phyloP scores from a whole-genome alignment of 2,113 vertebrate genomes.

The Salvelinus sp. region DNA sequence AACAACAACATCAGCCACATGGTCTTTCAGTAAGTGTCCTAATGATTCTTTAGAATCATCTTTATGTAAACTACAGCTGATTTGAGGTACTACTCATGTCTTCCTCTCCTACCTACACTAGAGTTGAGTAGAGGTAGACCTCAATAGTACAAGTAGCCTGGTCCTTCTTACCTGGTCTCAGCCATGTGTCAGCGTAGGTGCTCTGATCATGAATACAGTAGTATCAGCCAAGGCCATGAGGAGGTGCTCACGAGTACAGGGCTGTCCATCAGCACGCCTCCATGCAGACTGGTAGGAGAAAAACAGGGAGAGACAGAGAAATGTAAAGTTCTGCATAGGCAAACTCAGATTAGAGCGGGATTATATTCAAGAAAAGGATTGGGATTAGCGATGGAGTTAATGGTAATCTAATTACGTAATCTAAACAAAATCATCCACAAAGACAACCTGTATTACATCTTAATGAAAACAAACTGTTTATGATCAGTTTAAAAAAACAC shows the following conservation, averaged over 20 bases:
- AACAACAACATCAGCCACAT: background rate
- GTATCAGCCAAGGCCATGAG: constrained; percentile 90
- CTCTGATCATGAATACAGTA: constrained; percentile 84
- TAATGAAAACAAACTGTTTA: no score
- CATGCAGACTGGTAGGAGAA: constrained; percentile 76
- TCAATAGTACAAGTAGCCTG: background rate
- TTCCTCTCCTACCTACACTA: no score
- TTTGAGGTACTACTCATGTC: no score
- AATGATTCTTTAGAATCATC: background rate
- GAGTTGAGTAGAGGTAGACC: background rate
- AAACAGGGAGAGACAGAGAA: background rate
- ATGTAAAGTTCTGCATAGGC: background rate
- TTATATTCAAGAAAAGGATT: background rate
- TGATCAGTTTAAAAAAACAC: background rate
- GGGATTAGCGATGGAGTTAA: background rate
- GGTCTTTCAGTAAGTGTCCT: background rate
- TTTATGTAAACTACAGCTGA: background rate
- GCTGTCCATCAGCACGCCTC: constrained; percentile 82
- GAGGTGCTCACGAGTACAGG: constrained; percentile 89
- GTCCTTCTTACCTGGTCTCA: constrained; percentile 81
- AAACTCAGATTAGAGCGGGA: background rate
- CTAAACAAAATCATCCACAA: background rate
- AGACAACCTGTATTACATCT: background rate
- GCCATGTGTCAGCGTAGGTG: constrained; percentile 80
- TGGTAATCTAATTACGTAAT: background rate